Evolutionary conservation across 2,113 vertebrate genomes (phyloP).

Genomic region (Todiramphus chloris): DNA sequence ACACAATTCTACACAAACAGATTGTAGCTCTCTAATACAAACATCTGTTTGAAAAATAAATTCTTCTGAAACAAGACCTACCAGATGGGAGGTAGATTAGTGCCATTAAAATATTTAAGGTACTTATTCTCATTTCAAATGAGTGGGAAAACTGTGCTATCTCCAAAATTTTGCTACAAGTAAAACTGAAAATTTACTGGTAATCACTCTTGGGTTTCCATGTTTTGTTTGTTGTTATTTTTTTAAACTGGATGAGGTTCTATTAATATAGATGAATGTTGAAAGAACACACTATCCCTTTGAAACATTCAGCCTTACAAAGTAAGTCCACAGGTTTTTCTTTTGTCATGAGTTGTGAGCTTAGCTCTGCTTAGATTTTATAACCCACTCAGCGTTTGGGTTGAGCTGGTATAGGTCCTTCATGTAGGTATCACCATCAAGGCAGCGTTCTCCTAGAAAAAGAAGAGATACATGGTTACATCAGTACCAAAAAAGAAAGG

Average conservation of each 20-base stretch:
- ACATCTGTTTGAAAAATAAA: constrained; percentile 13
- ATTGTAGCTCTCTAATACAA: neutral
- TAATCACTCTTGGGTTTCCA: neutral
- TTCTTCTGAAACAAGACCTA: neutral
- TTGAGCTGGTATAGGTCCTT: constrained; percentile 92
- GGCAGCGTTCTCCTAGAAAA: constrained; percentile 87
- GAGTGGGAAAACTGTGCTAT: neutral
- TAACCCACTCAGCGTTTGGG: constrained; percentile 94
- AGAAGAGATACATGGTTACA: neutral
- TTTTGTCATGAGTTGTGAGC: neutral
- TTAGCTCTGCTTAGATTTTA: constrained; percentile 78
- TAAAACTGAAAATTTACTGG: neutral
- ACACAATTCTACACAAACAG: neutral
- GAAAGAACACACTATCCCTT: constrained; percentile 5
- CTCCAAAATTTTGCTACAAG: neutral
- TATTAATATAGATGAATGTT: neutral
- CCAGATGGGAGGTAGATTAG: constrained; percentile 57
- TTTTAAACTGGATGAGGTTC: neutral
- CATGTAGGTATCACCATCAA: constrained; percentile 91
- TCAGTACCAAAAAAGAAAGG: neutral
- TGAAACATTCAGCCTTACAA: constrained; percentile 10
- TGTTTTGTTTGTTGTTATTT: neutral
- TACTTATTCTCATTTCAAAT: neutral
- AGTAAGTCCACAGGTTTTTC: neutral
- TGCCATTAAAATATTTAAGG: constrained; percentile 43